Conservation (phyloP, 2,888 invertebrate species). For the Xanthorhoe designata region DNA sequence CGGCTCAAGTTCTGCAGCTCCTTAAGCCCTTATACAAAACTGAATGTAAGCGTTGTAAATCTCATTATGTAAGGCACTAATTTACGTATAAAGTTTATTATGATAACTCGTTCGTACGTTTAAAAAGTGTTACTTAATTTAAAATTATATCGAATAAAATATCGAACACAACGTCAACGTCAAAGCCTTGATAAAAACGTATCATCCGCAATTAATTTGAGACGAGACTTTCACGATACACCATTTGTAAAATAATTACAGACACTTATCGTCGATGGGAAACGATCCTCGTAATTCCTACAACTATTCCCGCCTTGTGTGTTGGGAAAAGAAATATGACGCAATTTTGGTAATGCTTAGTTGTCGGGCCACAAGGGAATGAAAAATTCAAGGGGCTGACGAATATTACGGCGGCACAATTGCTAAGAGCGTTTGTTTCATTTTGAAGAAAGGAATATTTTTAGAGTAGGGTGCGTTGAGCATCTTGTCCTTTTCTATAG, state of each 20-base stretch:
- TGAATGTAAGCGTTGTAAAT: background rate
- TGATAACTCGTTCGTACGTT: no score
- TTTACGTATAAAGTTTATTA: no score
- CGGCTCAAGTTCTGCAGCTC: slow-evolving; percentile 6
- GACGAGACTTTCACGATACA: slow-evolving; percentile 5
- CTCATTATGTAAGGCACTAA: no score
- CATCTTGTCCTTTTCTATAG: slow-evolving; percentile 16
- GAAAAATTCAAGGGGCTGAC: slow-evolving; percentile 84
- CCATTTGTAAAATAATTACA: slow-evolving; percentile 51
- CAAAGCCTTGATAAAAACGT: background rate
- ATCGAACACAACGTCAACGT: background rate
- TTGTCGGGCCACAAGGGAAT: slow-evolving; percentile 84
- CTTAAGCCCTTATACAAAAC: background rate
- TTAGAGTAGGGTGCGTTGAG: slow-evolving; percentile 46
- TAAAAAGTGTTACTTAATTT: no score
- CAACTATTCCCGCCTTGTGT: slow-evolving; percentile 75
- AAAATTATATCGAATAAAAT: no score
- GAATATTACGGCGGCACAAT: slow-evolving; percentile 78
- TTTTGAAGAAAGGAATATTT: slow-evolving; percentile 72
- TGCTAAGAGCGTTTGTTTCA: slow-evolving; percentile 78
- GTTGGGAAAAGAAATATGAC: slow-evolving; percentile 82
- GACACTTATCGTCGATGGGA: slow-evolving; percentile 51
- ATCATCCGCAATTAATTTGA: background rate
- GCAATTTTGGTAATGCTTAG: slow-evolving; percentile 85
- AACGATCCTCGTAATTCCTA: slow-evolving; percentile 68